Conservation (phyloP, 2,888 invertebrate species). For the Hypsopygia costalis region DNA sequence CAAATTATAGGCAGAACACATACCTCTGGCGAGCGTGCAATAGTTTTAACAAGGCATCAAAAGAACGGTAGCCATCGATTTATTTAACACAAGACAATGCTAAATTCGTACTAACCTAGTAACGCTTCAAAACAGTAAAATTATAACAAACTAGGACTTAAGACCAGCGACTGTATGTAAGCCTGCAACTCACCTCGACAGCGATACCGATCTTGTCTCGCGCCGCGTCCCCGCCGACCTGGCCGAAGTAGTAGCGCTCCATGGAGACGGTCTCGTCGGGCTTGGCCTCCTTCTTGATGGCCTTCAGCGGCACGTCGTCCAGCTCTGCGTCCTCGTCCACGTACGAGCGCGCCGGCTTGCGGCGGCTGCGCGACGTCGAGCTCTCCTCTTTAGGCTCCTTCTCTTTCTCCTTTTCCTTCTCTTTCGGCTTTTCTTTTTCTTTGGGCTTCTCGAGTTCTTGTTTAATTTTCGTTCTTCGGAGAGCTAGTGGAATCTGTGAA, state of each 20-base stretch:
- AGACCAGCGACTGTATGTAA: too few relatives aligned
- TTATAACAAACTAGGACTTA: too few relatives aligned
- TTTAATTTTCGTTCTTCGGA: conserved; percentile 65
- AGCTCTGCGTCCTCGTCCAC: conserved; percentile 54
- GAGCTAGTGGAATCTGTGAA: conserved; percentile 54
- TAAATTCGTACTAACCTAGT: too few relatives aligned
- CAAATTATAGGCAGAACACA: too few relatives aligned
- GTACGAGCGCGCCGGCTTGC: conserved; percentile 51
- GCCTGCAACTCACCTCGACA: conserved; percentile 48
- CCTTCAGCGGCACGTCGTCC: conserved; percentile 63
- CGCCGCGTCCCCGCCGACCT: conserved; percentile 47
- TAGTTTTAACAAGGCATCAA: too few relatives aligned
- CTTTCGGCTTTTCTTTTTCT: conserved; percentile 36
- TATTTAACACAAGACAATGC: too few relatives aligned
- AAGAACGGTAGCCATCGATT: too few relatives aligned
- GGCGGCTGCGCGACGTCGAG: conserved; percentile 34
- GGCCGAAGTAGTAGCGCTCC: conserved; percentile 84
- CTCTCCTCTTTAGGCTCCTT: conserved; percentile 16
- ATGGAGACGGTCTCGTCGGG: conserved; percentile 76
- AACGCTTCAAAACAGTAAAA: too few relatives aligned
- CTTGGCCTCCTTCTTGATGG: conserved; percentile 61
- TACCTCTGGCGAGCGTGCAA: too few relatives aligned
- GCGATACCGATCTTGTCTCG: conserved; percentile 45
- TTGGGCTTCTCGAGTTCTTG: conserved; percentile 44
- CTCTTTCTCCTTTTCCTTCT: conserved; percentile 32